Conservation (phyloP, 2,888 invertebrate genomes). For the Oithona nana region DNA sequence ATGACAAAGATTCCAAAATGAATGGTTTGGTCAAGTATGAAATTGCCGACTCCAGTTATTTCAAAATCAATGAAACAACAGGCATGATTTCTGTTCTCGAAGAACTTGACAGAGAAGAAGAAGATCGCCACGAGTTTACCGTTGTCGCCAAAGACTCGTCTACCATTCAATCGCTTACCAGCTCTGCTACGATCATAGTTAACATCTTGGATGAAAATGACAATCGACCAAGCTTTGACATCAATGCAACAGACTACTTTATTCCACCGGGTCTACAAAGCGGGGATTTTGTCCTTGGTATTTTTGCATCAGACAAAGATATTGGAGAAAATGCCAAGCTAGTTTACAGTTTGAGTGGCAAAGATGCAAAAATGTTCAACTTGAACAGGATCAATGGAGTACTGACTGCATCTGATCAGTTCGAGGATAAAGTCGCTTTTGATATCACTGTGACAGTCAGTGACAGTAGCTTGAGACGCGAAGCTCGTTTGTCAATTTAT, state of each 20-base stretch:
- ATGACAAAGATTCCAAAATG: not conserved
- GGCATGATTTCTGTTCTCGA: conserved; percentile 56
- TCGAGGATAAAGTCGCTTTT: conserved; percentile 25
- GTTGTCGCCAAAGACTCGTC: conserved; percentile 75
- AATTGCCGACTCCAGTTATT: conserved; percentile 50
- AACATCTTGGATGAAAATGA: conserved; percentile 29
- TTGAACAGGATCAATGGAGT: conserved; percentile 67
- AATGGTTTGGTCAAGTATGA: conserved; percentile 5
- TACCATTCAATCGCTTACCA: conserved; percentile 58
- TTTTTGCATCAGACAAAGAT: conserved; percentile 65
- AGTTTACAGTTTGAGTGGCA: conserved; percentile 52
- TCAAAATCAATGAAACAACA: conserved; percentile 53
- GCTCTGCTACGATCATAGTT: conserved; percentile 55
- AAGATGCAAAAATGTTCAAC: conserved; percentile 52
- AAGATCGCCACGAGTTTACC: conserved; percentile 52
- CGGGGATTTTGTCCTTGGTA: conserved; percentile 68
- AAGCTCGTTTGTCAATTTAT: not conserved
- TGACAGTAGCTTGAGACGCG: not conserved
- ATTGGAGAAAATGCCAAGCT: conserved; percentile 61
- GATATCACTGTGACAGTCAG: not conserved
- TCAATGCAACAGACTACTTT: conserved; percentile 3
- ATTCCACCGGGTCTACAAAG: conserved; percentile 20
- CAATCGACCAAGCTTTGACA: conserved; percentile 25
- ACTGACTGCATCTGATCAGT: conserved; percentile 51
- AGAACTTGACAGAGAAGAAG: conserved; percentile 58